A percentile compares a stretch with the other conserved stretches of the same genome.
phyloP scores from a whole-genome alignment of 2,797 vertebrate genomes.

The Cossypha dichroa region DNA sequence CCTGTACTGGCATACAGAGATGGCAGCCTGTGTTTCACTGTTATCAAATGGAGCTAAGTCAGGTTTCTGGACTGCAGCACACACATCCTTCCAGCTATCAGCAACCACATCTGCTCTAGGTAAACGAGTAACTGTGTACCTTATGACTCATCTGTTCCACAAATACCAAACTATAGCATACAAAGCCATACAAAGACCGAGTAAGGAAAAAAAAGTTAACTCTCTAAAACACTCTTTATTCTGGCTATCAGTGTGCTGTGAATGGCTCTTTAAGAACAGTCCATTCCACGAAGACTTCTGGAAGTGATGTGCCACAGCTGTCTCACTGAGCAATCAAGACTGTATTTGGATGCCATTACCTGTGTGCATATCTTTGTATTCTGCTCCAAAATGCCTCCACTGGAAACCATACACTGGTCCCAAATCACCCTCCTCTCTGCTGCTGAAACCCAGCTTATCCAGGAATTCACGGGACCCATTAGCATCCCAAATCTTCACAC shows the following conservation, averaged over 20 bases:
- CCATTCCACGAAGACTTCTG: not conserved
- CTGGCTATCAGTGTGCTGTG: not conserved
- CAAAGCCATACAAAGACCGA: not conserved
- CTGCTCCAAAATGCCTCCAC: constrained; percentile 96
- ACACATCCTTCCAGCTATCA: not conserved
- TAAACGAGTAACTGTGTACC: not conserved
- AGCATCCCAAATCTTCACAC: constrained; percentile 97
- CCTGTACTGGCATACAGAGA: not conserved
- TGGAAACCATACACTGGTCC: constrained; percentile 98
- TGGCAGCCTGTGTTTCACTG: not conserved
- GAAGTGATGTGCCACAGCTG: not conserved
- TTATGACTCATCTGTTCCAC: not conserved
- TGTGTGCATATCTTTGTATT: constrained; percentile 91
- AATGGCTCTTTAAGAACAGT: not conserved
- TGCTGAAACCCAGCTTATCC: constrained; percentile 88
- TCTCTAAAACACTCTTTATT: not conserved
- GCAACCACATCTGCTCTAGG: not conserved
- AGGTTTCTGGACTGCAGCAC: not conserved
- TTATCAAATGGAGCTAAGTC: not conserved
- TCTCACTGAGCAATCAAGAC: not conserved
- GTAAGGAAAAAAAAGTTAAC: not conserved
- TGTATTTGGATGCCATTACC: constrained; percentile 72
- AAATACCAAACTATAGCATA: not conserved
- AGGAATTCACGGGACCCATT: constrained; percentile 92
- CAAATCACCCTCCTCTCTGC: constrained; percentile 91